Percentiles rank a stretch among this genome's conserved stretches.
Conservation (phyloP, 2,888 invertebrate genomes). For the Heliothis peltigera region DNA sequence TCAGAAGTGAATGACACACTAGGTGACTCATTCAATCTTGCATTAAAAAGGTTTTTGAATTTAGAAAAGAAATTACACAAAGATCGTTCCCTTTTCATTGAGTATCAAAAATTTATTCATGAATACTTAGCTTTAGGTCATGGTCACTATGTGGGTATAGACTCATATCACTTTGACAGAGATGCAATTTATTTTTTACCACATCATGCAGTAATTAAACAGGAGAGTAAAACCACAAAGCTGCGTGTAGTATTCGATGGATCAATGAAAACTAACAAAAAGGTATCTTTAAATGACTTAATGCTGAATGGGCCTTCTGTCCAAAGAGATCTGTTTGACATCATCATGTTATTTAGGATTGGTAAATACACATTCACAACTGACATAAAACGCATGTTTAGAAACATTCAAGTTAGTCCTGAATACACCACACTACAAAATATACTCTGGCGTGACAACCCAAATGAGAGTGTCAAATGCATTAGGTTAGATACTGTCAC, state of each 20-base stretch:
- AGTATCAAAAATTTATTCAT: conserved; percentile 8
- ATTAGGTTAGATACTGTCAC: conserved; percentile 13
- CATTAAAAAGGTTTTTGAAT: conserved; percentile 9
- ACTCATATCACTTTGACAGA: conserved; percentile 3
- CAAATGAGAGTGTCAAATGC: background rate
- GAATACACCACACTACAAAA: conserved; percentile 6
- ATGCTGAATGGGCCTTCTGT: conserved; percentile 3
- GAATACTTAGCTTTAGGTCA: conserved; percentile 4
- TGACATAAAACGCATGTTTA: conserved; percentile 16
- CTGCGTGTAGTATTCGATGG: conserved; percentile 1
- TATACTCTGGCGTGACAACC: conserved; percentile 1
- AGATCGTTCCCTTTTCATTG: background rate
- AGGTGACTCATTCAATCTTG: conserved; percentile 15
- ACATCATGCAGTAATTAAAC: background rate
- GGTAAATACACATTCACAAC: conserved; percentile 8
- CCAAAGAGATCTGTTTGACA: conserved; percentile 6
- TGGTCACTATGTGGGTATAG: conserved; percentile 6
- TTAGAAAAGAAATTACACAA: conserved; percentile 1
- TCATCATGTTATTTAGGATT: conserved; percentile 5
- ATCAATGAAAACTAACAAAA: conserved; percentile 13
- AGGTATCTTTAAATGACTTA: conserved; percentile 16
- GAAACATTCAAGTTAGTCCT: background rate
- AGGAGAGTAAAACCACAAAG: too few relatives aligned
- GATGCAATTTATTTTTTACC: conserved; percentile 10
- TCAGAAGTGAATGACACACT: conserved; percentile 6